Conservation (phyloP, 1,140 invertebrate species). For the Tyrophagus putrescentiae region DNA sequence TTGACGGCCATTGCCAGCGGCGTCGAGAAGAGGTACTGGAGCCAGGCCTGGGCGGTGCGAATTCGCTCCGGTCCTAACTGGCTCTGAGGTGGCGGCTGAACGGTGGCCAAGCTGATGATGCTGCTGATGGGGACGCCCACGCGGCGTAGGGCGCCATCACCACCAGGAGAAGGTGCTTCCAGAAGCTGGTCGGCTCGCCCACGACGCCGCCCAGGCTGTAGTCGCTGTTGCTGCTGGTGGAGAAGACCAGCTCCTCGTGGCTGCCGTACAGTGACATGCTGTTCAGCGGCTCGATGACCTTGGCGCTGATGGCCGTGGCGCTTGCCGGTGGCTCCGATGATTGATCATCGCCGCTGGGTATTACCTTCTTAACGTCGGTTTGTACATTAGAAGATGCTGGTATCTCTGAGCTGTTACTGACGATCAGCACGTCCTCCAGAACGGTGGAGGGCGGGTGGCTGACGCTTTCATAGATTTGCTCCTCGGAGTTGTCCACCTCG, state of each 20-base stretch:
- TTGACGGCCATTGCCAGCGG: neutral
- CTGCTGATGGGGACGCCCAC: neutral
- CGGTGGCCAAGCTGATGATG: neutral
- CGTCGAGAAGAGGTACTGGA: conserved; percentile 2
- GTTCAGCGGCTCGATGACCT: too few species aligned
- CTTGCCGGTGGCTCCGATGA: too few species aligned
- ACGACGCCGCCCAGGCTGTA: neutral
- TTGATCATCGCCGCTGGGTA: too few species aligned
- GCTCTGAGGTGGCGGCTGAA: neutral
- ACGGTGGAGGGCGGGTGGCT: too few species aligned
- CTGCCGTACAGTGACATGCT: neutral
- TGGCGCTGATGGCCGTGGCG: too few species aligned
- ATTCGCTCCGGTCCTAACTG: too few species aligned
- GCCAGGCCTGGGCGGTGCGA: neutral
- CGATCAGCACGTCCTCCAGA: too few species aligned
- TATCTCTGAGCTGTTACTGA: too few species aligned
- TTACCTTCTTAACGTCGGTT: too few species aligned
- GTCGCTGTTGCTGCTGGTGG: neutral
- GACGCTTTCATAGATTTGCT: too few species aligned
- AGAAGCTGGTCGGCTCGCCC: neutral
- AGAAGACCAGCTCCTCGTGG: neutral
- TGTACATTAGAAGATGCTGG: too few species aligned
- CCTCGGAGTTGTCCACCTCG: too few species aligned
- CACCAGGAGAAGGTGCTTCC: neutral
- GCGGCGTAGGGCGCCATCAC: neutral